Percentiles rank a stretch among this genome's conserved stretches.
Conservation (phyloP, 2,113 vertebrate species). For the Gobiocypris rarus region DNA sequence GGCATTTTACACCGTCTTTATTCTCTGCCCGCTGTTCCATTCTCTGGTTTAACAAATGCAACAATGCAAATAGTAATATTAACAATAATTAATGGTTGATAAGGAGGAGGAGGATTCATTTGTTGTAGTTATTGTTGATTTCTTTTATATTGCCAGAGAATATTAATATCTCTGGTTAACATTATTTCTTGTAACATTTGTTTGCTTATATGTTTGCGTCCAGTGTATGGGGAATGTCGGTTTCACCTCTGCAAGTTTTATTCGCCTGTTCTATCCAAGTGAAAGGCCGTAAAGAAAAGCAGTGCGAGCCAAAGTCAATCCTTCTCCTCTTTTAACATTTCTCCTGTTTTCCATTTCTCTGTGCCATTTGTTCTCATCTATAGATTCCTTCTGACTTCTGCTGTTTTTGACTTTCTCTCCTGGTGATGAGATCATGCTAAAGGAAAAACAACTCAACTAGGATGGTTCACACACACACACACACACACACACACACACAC, state of each 20-base stretch:
- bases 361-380: neutral
- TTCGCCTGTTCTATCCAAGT: neutral
- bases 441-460: neutral
- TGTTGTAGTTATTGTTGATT: neutral
- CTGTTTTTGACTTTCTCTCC: neutral
- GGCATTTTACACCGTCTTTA: slow-evolving; percentile 75
- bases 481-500: too few species aligned
- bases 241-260: neutral
- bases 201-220: neutral
- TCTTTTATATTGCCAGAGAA: slow-evolving; percentile 1
- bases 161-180: neutral
- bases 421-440: neutral
- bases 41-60: slow-evolving; percentile 44
- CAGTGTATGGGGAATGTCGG: neutral
- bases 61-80: slow-evolving; percentile 15
- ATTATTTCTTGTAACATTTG: neutral
- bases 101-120: neutral
- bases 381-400: neutral
- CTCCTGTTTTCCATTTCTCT: neutral
- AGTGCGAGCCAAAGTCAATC: neutral
- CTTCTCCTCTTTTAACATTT: neutral
- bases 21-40: slow-evolving; percentile 69
- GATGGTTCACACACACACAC: neutral
- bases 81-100: slow-evolving; percentile 1
- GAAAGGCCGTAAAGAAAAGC: neutral